Conservation (phyloP, 2,888 invertebrate species). For the Noctua janthina region DNA sequence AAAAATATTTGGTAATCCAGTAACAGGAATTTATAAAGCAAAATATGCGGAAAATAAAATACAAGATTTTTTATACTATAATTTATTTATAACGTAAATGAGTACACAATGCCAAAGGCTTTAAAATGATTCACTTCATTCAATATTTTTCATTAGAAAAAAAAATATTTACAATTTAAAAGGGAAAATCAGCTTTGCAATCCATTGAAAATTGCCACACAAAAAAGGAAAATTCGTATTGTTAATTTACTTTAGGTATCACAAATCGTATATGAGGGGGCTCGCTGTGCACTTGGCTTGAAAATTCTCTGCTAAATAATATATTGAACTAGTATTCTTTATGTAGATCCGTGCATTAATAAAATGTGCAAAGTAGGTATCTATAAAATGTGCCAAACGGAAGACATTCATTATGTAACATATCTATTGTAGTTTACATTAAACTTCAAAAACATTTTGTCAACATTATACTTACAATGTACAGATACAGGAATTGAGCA, state of each 20-base stretch:
- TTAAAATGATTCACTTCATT: slow-evolving; percentile 89
- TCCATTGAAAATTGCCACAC: slow-evolving; percentile 84
- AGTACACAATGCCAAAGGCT: slow-evolving; percentile 91
- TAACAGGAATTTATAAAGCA: slow-evolving; percentile 21
- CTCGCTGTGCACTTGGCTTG: slow-evolving; percentile 88
- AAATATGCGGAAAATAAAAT: slow-evolving; percentile 69
- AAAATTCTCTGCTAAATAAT: slow-evolving; percentile 71
- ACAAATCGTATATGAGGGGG: slow-evolving; percentile 86
- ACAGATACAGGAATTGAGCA: slow-evolving; percentile 89
- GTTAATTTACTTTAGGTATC: slow-evolving; percentile 82
- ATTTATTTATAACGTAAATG: slow-evolving; percentile 91
- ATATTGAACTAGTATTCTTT: slow-evolving; percentile 74
- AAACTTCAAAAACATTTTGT: slow-evolving; percentile 85
- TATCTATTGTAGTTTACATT: slow-evolving; percentile 94
- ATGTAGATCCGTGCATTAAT: slow-evolving; percentile 80
- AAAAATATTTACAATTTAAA: slow-evolving; percentile 87
- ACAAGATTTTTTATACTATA: slow-evolving; percentile 85
- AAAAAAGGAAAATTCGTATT: slow-evolving; percentile 79
- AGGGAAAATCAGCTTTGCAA: slow-evolving; percentile 87
- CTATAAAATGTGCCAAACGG: slow-evolving; percentile 90
- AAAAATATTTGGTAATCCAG: slow-evolving; percentile 22
- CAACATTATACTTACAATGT: slow-evolving; percentile 88
- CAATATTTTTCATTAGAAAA: slow-evolving; percentile 87
- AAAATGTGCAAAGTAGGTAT: slow-evolving; percentile 87
- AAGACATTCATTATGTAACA: slow-evolving; percentile 95